Evolutionary conservation across 2,888 invertebrate genomes (phyloP), one percentile per base, ranked within the genome.

Genomic region (Leucoma salicis): DNA sequence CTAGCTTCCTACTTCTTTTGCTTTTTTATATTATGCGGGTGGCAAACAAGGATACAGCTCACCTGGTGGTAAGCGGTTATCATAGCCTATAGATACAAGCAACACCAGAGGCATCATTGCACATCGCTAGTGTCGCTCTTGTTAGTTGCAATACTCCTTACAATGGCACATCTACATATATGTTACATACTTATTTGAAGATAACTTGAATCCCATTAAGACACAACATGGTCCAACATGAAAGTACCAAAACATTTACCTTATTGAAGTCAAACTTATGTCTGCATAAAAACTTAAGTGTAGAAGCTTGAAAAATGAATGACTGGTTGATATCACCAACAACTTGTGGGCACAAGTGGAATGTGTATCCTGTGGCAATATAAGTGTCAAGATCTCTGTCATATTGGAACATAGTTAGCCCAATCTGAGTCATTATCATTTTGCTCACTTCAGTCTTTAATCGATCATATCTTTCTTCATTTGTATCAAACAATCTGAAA

Each of bases 221-320:
- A n/a, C n/a, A n/a, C n/a, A n/a, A n/a, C n/a, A n/a, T n/a, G n/a
- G n/a, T n/a, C n/a, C n/a, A n/a, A n/a, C n/a, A n/a, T n/a, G n/a
- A n/a, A n/a, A n/a, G n/a, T n/a, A n/a, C n/a, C n/a, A n/a, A n/a
- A 27, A 11, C 4, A 27, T 64, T 63, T 87, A 95, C 95, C 92
- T 94, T 94, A 75, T 95, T 95, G 69, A 95, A 95, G 80, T 95
- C 92, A 76, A 94, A 94, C 14, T 91, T 90, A 67, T 93, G 85
- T 37, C 70, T 72, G 56, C 90, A 89, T 24, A 95, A 82, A 74
- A 95, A 95, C 43, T 91, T 90, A 10, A 94, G 63, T 2, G 92
- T 91, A 1, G 92, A 91, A 1, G 92, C 90, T 82, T 94, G 93
- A 63, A 92, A 93, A 31, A 89, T 80, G 66, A 93, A 92, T 16